phyloP scores from a whole-genome alignment of 30 jellyfish, hydroid and myxozoan species.

The Mastigias papua region DNA sequence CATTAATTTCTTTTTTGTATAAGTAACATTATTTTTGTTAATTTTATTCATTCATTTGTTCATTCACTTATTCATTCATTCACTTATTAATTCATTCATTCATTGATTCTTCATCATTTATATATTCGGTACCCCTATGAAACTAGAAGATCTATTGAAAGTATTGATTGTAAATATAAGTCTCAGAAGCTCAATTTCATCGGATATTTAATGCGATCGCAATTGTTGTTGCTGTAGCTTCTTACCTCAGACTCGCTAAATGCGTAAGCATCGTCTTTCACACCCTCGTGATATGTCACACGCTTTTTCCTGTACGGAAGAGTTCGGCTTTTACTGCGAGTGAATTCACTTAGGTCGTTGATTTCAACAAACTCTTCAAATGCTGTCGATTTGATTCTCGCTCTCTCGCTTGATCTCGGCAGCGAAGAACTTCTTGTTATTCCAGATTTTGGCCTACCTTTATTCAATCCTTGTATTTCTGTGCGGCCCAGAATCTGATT shows the following conservation, averaged over 20 bases:
- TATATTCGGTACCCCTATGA: no score
- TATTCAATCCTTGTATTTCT: conserved; percentile 36
- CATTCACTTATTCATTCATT: no score
- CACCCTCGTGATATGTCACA: conserved; percentile 62
- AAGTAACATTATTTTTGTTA: no score
- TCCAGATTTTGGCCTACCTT: conserved; percentile 58
- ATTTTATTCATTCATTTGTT: no score
- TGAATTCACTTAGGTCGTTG: conserved; percentile 50
- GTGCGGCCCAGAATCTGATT: conserved; percentile 75
- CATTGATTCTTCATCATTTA: no score
- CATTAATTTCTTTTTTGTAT: no score
- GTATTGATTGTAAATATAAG: no score
- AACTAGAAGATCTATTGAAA: no score
- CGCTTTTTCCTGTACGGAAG: conserved; percentile 66
- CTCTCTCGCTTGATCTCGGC: conserved; percentile 62
- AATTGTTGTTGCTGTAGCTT: not conserved
- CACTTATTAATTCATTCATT: no score
- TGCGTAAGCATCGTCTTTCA: conserved; percentile 22
- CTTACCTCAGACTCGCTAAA: conserved; percentile 60
- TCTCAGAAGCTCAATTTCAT: no score
- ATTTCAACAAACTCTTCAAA: conserved; percentile 62
- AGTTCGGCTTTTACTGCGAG: conserved; percentile 44
- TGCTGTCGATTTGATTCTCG: conserved; percentile 64
- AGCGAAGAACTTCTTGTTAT: conserved; percentile 42
- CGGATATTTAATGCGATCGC: no score